Conservation (phyloP, 2,113 vertebrate species). For the Lates calcarifer region DNA sequence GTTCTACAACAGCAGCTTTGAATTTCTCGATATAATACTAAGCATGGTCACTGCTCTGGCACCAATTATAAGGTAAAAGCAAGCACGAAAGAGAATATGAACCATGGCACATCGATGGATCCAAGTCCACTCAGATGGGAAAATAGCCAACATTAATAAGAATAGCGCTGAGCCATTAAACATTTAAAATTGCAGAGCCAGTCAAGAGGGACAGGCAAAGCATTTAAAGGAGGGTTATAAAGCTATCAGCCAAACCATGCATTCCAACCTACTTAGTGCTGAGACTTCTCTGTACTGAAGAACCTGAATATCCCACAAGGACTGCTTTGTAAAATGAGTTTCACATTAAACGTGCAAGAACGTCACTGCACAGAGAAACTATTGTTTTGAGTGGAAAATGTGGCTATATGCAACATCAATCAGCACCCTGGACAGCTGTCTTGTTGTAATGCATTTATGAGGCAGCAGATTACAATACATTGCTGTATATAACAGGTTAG, state of each 20-base stretch:
- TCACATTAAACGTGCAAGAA: constrained; percentile 18
- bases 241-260: constrained; percentile 55
- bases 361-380: not conserved
- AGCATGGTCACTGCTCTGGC: constrained; percentile 20
- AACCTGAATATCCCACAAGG: constrained; percentile 4
- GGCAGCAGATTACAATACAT: not conserved
- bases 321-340: constrained; percentile 18
- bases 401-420: not conserved
- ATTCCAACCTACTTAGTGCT: constrained; percentile 38
- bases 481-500: not conserved
- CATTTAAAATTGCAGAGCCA: constrained; percentile 58
- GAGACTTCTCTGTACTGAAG: not conserved
- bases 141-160: constrained; percentile 67
- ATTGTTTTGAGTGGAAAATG: not conserved
- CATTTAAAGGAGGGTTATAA: constrained; percentile 56
- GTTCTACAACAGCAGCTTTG: constrained; percentile 13
- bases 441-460: not conserved
- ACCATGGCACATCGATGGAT: constrained; percentile 15
- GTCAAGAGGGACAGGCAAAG: constrained; percentile 44
- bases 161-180: constrained; percentile 61
- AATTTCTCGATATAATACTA: constrained; percentile 17
- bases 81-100: constrained; percentile 37
- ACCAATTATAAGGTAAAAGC: constrained; percentile 19
- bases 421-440: no score
- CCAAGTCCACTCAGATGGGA: constrained; percentile 43